Evolutionary conservation across 2,888 invertebrate species (phyloP), one percentile per base, ranked within the genome.

Genomic region (Caenorhabditis japonica): DNA sequence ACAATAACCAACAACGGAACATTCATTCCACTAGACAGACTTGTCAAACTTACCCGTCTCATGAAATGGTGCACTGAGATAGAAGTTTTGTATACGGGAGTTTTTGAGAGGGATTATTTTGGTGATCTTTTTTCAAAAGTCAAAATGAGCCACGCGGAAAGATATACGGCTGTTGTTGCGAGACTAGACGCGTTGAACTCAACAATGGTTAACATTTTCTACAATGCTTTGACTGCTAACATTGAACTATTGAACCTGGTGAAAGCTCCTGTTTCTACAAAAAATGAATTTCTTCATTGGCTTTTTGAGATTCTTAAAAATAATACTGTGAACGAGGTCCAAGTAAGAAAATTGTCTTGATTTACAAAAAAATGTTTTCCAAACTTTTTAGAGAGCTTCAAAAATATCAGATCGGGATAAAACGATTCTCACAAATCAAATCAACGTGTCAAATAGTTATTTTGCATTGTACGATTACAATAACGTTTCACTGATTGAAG

Each of bases 401-500:
- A 33, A 33, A 8, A 39, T 52, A 12, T 17, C 33, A 3, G 23
- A 52, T 7, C 12, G 10, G 1, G 49, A 49, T 1, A 52, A 62
- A 44, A 36, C 12, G 39, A 13, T 17, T 0, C 23, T 68, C 1
- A 27, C 10, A 23, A 44, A 17, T 17, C 46, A 46, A 41, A 59
- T 68, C 15, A 8, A 30, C n/a, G 17, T 34, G 36, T 59, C 52
- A 0, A 49, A 62, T 34, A 44, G 44, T 5, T 62, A 39, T 13
- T 71, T 62, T 21, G 71, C 71, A n/a, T 58, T 71, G n/a, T 71
- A 71, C 25, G 71, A 71, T 39, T 58, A 19, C 5, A 71, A 71
- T 25, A 62, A 71, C 36, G 43, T 71, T 3, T 56, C 56, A 5
- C 17, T 58, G n/a, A 27, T 47, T 21, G 19, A 41, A 34, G 33